Evolutionary conservation across 2,888 invertebrate genomes (phyloP).

Genomic region (Habrosyne pyritoides): DNA sequence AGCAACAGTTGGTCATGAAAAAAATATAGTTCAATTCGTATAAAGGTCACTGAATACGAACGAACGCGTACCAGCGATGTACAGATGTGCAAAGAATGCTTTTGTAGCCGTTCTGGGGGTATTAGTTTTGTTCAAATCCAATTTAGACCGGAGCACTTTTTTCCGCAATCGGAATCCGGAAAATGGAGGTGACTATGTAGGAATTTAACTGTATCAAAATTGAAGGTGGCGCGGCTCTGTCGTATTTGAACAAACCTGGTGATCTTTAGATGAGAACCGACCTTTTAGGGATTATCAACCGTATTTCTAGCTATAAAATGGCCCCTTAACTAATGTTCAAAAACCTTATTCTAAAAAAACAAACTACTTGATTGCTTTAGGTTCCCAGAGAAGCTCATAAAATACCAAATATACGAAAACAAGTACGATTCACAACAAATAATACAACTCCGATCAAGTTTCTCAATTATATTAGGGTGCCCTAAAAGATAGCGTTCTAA

Average conservation of each 20-base stretch:
- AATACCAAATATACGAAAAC: background rate
- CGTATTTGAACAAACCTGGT: background rate
- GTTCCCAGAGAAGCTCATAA: background rate
- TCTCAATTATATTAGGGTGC: background rate
- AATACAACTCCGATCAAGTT: background rate
- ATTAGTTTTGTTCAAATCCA: constrained; percentile 57
- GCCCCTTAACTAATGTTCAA: too few species aligned
- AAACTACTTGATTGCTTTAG: background rate
- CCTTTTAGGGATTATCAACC: too few species aligned
- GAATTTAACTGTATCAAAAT: constrained; percentile 34
- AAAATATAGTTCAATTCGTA: constrained; percentile 16
- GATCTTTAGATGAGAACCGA: background rate
- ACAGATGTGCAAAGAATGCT: constrained; percentile 48
- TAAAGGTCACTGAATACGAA: constrained; percentile 51
- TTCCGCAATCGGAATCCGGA: constrained; percentile 48
- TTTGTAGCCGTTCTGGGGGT: constrained; percentile 52
- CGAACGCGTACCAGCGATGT: constrained; percentile 38
- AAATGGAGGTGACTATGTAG: constrained; percentile 39
- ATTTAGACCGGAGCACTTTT: constrained; percentile 48
- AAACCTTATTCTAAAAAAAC: background rate
- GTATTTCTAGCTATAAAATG: too few species aligned
- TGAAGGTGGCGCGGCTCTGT: constrained; percentile 18
- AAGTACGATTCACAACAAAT: background rate
- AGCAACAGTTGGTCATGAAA: background rate
- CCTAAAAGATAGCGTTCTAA: background rate